Evolutionary conservation across 2,888 invertebrate genomes (phyloP).

Genomic region (Minunthozetes semirufus): DNA sequence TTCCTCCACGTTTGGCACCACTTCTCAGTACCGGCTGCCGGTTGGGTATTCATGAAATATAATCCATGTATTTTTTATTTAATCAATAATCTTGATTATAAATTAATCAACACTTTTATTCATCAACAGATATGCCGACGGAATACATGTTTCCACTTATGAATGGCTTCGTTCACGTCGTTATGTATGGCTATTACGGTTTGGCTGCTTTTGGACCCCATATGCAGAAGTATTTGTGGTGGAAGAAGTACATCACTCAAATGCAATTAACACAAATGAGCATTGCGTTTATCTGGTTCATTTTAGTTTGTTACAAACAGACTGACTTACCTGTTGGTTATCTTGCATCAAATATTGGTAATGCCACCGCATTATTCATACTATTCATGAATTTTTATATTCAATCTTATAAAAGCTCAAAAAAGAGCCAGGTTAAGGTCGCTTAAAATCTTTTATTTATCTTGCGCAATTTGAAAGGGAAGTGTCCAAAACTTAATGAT

Average conservation of each 20-base stretch:
- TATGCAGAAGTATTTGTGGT: constrained; percentile 24
- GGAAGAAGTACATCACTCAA: constrained; percentile 33
- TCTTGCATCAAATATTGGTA: neutral
- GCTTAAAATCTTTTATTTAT: neutral
- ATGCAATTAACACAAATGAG: constrained; percentile 28
- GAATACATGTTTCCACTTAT: neutral
- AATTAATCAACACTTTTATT: neutral
- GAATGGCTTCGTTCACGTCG: constrained; percentile 21
- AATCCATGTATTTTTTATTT: constrained; percentile 33
- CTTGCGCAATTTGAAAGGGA: neutral
- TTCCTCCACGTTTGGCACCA: constrained; percentile 36
- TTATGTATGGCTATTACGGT: constrained; percentile 33
- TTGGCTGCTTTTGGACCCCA: constrained; percentile 25
- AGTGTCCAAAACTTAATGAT: no score
- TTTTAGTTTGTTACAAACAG: neutral
- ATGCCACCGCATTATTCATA: neutral
- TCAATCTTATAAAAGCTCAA: constrained; percentile 14
- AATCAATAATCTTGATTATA: neutral
- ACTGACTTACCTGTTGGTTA: constrained; percentile 6
- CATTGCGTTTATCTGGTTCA: neutral
- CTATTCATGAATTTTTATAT: constrained; percentile 21
- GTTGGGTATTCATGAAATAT: constrained; percentile 33
- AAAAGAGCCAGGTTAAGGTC: no score
- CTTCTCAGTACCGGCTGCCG: constrained; percentile 3
- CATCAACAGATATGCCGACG: neutral